A percentile compares a stretch with the other conserved stretches of the same genome.
Evolutionary conservation across 2,797 vertebrate species (phyloP).

Genomic region (Manis crassicaudata): DNA sequence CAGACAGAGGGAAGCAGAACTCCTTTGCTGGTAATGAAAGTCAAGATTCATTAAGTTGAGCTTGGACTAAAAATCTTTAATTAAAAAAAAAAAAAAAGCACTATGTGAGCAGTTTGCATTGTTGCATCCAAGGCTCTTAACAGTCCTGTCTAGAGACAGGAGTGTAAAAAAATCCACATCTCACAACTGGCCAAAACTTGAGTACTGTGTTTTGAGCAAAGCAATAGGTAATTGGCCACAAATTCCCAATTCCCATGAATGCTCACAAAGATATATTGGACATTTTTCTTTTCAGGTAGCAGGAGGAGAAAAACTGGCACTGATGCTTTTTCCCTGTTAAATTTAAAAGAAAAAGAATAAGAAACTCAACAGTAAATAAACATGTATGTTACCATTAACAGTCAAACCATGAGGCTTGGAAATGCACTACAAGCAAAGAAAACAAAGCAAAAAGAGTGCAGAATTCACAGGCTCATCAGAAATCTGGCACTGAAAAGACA

Average conservation of each 20-base stretch:
- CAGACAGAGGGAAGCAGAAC: conserved; percentile 47
- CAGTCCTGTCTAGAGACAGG: conserved; percentile 47
- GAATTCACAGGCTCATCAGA: conserved; percentile 40
- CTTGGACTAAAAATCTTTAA: conserved; percentile 64
- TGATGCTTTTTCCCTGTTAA: background rate
- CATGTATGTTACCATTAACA: background rate
- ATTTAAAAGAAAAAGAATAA: conserved; percentile 27
- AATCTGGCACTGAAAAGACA: conserved; percentile 36
- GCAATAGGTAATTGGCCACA: conserved; percentile 51
- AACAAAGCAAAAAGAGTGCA: conserved; percentile 5
- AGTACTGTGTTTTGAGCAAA: conserved; percentile 65
- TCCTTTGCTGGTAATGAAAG: conserved; percentile 65
- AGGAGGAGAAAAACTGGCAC: background rate
- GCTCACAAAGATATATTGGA: conserved; percentile 39
- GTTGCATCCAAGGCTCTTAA: conserved; percentile 67
- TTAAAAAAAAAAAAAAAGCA: conserved; percentile 38
- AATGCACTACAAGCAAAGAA: conserved; percentile 32
- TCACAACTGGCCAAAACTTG: conserved; percentile 61
- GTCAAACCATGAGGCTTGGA: conserved; percentile 50
- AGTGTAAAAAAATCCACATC: conserved; percentile 60
- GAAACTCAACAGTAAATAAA: conserved; percentile 59
- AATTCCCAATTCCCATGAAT: conserved; percentile 51
- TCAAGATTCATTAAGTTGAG: conserved; percentile 50
- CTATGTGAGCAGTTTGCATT: conserved; percentile 63
- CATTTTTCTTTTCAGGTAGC: conserved; percentile 37